Evolutionary conservation across 1,140 invertebrate species (phyloP).

Genomic region (Arion vulgaris): DNA sequence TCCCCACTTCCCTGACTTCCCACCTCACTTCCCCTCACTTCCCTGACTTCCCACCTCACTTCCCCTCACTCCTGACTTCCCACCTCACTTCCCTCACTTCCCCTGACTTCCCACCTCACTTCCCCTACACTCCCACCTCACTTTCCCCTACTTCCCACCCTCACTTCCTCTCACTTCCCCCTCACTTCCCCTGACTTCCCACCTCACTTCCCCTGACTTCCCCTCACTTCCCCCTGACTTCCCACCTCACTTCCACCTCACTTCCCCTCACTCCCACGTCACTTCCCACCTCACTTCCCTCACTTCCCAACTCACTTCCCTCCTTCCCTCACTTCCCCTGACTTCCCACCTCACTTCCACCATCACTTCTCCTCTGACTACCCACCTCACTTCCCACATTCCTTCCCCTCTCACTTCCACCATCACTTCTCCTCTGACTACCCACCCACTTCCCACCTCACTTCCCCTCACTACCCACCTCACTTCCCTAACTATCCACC

Average conservation of each 20-base stretch:
- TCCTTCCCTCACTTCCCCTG: background rate
- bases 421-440: background rate
- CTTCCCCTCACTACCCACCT: background rate
- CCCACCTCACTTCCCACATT: background rate
- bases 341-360: background rate
- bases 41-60: background rate
- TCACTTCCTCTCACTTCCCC: background rate
- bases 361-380: background rate
- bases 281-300: background rate
- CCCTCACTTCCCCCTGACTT: background rate
- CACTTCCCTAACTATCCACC: background rate
- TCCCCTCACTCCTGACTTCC: background rate
- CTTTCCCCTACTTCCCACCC: background rate
- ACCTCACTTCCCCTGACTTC: too few relatives aligned
- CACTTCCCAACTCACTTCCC: background rate
- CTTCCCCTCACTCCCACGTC: background rate
- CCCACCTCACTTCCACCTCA: background rate
- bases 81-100: background rate
- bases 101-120: background rate
- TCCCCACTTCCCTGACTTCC: background rate
- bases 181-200: background rate
- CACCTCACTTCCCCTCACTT: background rate
- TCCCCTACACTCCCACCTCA: background rate
- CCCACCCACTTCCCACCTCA: background rate
- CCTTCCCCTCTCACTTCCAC: background rate